Conservation (phyloP, 2,888 invertebrate genomes). For the Noctua comes region DNA sequence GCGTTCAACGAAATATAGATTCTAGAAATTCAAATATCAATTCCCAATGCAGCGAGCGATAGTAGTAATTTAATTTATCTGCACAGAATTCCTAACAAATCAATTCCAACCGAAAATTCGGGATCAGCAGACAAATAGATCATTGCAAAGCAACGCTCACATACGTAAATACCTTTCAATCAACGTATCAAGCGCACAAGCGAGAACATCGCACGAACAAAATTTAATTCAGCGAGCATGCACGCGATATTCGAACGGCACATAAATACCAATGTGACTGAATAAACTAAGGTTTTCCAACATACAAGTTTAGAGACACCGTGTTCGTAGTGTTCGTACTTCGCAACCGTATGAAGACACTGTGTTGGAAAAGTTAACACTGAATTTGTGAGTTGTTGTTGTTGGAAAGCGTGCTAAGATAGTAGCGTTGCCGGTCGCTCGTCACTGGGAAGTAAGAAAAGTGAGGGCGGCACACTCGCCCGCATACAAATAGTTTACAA, state of each 20-base stretch:
- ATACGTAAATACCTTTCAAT: slow-evolving; percentile 83
- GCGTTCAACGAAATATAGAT: slow-evolving; percentile 17
- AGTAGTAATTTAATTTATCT: slow-evolving; percentile 28
- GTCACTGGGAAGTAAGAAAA: slow-evolving; percentile 88
- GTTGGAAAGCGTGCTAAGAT: slow-evolving; percentile 73
- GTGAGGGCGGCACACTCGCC: slow-evolving; percentile 83
- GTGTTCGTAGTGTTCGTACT: slow-evolving; percentile 50
- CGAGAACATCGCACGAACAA: slow-evolving; percentile 75
- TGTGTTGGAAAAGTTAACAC: slow-evolving; percentile 60
- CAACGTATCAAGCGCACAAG: slow-evolving; percentile 78
- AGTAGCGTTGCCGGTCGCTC: slow-evolving; percentile 76
- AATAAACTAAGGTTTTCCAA: slow-evolving; percentile 69
- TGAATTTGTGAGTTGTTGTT: slow-evolving; percentile 62
- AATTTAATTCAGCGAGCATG: slow-evolving; percentile 80
- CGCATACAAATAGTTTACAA: slow-evolving; percentile 91
- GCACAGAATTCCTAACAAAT: slow-evolving; percentile 39
- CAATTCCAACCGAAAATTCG: slow-evolving; percentile 49
- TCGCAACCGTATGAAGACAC: slow-evolving; percentile 57
- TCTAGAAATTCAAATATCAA: slow-evolving; percentile 42
- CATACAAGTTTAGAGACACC: slow-evolving; percentile 50
- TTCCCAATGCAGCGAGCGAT: slow-evolving; percentile 23
- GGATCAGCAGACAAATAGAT: slow-evolving; percentile 60
- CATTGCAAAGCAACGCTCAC: slow-evolving; percentile 70
- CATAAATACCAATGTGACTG: slow-evolving; percentile 78
- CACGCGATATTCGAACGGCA: slow-evolving; percentile 76